Evolutionary conservation across 2,113 vertebrate genomes (phyloP), one percentile per base, ranked within the genome.

Genomic region (Petrocephalus microphthalmus): DNA sequence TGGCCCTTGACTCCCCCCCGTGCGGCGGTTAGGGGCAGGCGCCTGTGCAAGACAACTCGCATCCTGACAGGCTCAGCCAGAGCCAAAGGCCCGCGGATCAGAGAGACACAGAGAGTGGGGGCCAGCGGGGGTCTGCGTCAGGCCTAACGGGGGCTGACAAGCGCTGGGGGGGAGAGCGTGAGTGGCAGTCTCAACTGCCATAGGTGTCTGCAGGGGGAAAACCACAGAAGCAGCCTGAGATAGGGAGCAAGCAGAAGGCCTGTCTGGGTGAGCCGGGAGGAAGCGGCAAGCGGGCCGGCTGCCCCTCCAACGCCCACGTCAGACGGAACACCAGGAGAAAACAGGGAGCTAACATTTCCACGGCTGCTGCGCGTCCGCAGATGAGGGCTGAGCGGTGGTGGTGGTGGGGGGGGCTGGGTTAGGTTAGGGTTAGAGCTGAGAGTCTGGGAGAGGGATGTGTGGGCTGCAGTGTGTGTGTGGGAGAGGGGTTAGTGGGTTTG

Each of bases 261-360:
- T 53, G 51, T 52, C 25, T 53, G 22, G 56, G 84, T 19, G 52
- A 33, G 25, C n/a, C 3, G n/a, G n/a, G 52, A 17, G 25, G 84
- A 56, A 0, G 33, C 7, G 84, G 25, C 15, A 7, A 54, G 84
- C 0, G 22, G 82, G 25, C n/a, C 42, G 19, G n/a, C 11, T 33
- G 3, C 49, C 49, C 82, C 67, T 22, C 82, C 82, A 11, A 4
- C 67, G 2, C 67, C 22, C 22, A 3, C n/a, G 11, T 49, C 78
- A 57, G 78, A 88, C 74, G 47, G 84, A 83, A 84, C 87, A 60
- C 87, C 7, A 13, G 53, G 54, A 84, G 87, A 87, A 84, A 88
- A 84, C 74, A 84, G 33, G 53, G 54, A 17, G 51, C 53, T 47
- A 88, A 81, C 74, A 19, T 60, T 88, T 88, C 78, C 54, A 83